Evolutionary conservation across 2,113 vertebrate species (phyloP).

Genomic region (Triplophysa siluroides): DNA sequence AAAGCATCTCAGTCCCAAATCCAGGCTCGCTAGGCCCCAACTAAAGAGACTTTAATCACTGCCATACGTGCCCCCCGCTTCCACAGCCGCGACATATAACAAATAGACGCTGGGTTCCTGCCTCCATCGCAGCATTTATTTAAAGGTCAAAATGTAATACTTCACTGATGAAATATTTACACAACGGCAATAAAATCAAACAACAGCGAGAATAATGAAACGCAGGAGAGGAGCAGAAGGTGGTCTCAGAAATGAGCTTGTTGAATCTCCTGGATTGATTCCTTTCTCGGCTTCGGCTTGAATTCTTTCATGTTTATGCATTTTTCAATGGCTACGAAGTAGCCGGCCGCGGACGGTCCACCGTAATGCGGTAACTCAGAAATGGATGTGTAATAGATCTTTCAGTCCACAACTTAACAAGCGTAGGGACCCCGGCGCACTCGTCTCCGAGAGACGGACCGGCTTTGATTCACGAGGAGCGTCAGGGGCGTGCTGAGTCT

Average conservation of each 20-base stretch:
- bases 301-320: conserved; percentile 52
- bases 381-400: conserved; percentile 42
- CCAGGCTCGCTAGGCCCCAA: conserved; percentile 13
- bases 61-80: conserved; percentile 46
- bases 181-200: conserved; percentile 63
- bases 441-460: conserved; percentile 27
- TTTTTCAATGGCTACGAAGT: conserved; percentile 50
- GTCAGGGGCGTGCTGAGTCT: conserved; percentile 34
- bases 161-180: conserved; percentile 66
- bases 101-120: conserved; percentile 46
- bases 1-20: conserved; percentile 33
- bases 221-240: conserved; percentile 12
- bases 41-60: conserved; percentile 55
- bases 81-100: conserved; percentile 41
- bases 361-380: conserved; percentile 37
- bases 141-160: conserved; percentile 65
- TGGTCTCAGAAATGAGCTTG: conserved; percentile 5
- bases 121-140: conserved; percentile 55
- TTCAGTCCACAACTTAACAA: conserved; percentile 40
- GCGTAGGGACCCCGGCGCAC: conserved; percentile 14
- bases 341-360: conserved; percentile 21
- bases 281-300: conserved; percentile 22
- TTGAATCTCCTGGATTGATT: conserved; percentile 44
- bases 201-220: conserved; percentile 54
- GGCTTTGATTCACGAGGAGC: conserved; percentile 44